Conservation (phyloP, 2,797 vertebrate species). For the Falco concolor region DNA sequence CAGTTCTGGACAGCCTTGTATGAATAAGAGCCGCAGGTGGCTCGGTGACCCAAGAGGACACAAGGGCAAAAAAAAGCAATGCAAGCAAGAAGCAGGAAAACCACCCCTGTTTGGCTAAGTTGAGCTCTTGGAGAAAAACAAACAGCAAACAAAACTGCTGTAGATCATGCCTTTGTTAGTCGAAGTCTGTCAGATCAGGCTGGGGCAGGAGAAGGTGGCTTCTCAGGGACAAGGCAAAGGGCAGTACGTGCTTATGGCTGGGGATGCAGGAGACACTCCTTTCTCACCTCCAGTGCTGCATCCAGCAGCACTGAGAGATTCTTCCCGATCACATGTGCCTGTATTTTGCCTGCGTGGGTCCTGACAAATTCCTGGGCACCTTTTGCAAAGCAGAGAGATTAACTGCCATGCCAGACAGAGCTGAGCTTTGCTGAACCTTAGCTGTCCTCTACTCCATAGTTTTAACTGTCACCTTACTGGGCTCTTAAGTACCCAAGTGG, state of each 20-base stretch:
- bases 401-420: background rate
- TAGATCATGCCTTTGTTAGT: background rate
- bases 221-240: background rate
- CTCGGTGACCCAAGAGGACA: background rate
- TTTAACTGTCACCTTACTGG: background rate
- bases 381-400: background rate
- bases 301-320: background rate
- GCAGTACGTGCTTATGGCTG: background rate
- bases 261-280: background rate
- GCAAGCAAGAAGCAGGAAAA: conserved; percentile 8
- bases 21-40: conserved; percentile 16
- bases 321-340: background rate
- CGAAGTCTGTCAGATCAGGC: background rate
- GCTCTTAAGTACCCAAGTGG: background rate
- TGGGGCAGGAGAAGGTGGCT: background rate
- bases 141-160: background rate
- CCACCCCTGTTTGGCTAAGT: background rate
- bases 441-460: background rate
- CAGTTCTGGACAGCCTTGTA: background rate
- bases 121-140: background rate
- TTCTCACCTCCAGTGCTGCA: background rate
- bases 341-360: background rate
- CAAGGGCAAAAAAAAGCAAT: background rate
- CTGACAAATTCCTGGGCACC: background rate
- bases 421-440: background rate